These are phyloP conservation scores for Desmodus rotundus DNA, from an alignment of 2,113 vertebrate genomes.

Conservation along the genomic window DNA sequence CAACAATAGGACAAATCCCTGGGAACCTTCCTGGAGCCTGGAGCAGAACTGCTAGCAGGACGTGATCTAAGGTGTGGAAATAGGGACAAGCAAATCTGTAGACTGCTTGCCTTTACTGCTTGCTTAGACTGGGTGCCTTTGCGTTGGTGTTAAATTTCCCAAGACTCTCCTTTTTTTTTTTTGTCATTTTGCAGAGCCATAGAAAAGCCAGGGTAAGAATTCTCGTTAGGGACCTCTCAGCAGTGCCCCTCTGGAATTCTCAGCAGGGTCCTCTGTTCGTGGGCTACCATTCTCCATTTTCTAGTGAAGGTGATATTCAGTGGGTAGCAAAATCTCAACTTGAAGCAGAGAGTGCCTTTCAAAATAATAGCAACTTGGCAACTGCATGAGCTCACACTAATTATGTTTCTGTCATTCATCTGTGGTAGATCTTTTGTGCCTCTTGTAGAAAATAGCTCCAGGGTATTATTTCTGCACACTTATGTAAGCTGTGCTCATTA, in stretches of 20 bases:
- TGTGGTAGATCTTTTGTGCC: constrained; percentile 65
- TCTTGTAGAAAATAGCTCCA: constrained; percentile 64
- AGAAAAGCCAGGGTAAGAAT: neutral
- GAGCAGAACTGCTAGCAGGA: neutral
- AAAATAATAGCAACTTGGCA: constrained; percentile 70
- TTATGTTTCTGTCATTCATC: constrained; percentile 72
- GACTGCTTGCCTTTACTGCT: too few species aligned
- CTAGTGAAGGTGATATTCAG: constrained; percentile 28
- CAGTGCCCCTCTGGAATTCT: neutral
- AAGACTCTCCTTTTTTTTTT: neutral
- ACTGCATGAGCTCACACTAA: constrained; percentile 38
- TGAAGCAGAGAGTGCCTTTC: constrained; percentile 55
- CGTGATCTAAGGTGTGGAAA: neutral
- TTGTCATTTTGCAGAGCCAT: neutral
- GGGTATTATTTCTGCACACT: constrained; percentile 72
- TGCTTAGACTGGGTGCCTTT: neutral
- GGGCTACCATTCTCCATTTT: neutral
- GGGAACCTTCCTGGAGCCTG: neutral
- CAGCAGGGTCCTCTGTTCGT: neutral
- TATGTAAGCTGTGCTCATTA: constrained; percentile 74
- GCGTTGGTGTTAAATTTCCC: neutral
- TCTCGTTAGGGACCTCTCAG: neutral
- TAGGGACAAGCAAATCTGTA: neutral
- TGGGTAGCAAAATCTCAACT: constrained; percentile 42
- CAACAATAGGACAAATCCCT: neutral